Conservation (phyloP, 2,113 vertebrate genomes). For the Rhea americana region DNA sequence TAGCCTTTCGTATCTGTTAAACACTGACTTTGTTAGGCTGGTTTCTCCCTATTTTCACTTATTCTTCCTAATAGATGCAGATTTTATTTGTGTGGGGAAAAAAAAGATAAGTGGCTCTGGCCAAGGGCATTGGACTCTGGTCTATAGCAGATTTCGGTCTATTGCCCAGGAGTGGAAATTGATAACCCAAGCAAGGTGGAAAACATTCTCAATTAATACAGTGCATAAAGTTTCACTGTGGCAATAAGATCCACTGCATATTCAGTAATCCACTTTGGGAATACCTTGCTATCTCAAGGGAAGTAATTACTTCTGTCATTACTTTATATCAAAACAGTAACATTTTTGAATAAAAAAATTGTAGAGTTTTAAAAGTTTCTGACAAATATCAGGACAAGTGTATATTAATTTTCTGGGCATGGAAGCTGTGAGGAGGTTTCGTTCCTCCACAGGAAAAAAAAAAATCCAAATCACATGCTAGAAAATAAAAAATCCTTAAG, state of each 20-base stretch:
- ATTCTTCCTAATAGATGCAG: neutral
- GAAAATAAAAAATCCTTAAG: neutral
- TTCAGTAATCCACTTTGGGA: neutral
- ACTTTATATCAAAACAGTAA: neutral
- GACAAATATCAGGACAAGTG: neutral
- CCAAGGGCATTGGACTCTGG: neutral
- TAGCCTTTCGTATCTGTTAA: neutral
- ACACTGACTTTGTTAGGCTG: neutral
- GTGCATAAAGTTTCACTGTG: slow-evolving; percentile 12
- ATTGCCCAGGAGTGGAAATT: slow-evolving; percentile 32
- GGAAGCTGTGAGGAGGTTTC: neutral
- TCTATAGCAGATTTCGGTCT: slow-evolving; percentile 12
- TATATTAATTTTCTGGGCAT: neutral
- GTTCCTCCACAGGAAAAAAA: neutral
- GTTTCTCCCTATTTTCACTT: neutral
- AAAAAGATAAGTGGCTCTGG: neutral
- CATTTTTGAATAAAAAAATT: neutral
- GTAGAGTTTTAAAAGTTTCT: neutral
- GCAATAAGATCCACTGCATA: neutral
- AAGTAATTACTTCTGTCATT: neutral
- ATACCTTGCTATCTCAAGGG: neutral
- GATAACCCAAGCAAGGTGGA: neutral
- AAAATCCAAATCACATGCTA: neutral
- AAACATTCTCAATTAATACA: slow-evolving; percentile 32
- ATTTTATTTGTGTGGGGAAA: neutral